These are phyloP conservation scores for Rhynchomys soricoides DNA, from an alignment of 2,113 vertebrate species.

Conservation along the genomic window DNA sequence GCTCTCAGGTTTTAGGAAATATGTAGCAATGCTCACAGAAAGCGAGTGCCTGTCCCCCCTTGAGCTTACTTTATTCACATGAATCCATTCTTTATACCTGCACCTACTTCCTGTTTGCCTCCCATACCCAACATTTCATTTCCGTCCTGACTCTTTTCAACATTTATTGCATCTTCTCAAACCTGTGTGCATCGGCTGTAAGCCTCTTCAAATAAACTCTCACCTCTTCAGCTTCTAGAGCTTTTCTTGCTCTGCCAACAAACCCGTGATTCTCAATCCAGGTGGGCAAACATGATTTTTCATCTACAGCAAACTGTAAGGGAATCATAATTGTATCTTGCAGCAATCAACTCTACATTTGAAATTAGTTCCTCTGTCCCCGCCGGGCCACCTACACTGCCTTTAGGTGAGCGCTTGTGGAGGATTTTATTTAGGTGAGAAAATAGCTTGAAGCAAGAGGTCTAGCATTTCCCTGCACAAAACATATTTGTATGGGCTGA, in stretches of 20 bases:
- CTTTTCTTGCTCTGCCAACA: neutral
- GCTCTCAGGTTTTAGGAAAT: neutral
- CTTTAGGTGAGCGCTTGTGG: neutral
- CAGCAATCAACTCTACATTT: neutral
- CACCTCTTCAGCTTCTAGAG: neutral
- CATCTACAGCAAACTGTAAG: neutral
- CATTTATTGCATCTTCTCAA: neutral
- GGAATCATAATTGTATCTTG: neutral
- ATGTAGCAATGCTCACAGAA: neutral
- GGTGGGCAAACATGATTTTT: neutral
- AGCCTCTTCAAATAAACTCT: neutral
- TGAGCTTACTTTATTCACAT: neutral
- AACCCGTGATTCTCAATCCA: neutral
- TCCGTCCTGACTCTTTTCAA: neutral
- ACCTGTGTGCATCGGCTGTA: neutral
- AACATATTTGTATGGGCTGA: neutral
- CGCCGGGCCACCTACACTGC: neutral
- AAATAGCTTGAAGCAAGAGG: neutral
- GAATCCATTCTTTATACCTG: neutral
- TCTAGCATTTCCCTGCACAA: neutral
- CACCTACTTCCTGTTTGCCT: neutral
- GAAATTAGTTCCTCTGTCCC: neutral
- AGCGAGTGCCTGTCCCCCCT: accelerated
- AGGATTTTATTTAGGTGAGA: neutral
- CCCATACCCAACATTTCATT: neutral